A percentile compares a stretch with the other conserved stretches of the same genome.
These are phyloP conservation scores for Deilephila porcellus DNA, from an alignment of 2,888 invertebrate genomes.

Conservation along the genomic window DNA sequence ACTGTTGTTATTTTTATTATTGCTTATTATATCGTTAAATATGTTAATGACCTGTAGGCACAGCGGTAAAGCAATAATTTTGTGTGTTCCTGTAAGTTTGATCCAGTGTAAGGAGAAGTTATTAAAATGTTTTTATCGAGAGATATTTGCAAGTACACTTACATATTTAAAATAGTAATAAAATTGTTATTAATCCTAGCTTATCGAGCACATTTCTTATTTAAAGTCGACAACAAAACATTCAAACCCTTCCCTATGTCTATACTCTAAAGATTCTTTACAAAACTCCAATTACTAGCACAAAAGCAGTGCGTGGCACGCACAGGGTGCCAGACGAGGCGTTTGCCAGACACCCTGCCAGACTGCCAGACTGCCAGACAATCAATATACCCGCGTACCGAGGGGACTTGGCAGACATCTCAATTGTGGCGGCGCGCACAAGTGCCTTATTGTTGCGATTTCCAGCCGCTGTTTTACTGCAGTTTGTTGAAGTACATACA, in stretches of 20 bases:
- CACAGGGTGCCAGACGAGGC: background rate
- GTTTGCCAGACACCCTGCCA: background rate
- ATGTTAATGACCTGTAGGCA: too few species aligned
- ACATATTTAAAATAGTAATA: too few species aligned
- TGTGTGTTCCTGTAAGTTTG: too few species aligned
- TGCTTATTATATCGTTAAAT: too few species aligned
- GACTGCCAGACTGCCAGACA: background rate
- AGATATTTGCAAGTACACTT: too few species aligned
- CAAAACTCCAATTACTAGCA: background rate
- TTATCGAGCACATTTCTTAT: too few species aligned
- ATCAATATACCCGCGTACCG: background rate
- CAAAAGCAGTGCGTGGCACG: background rate
- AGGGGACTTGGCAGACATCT: slow-evolving; percentile 19
- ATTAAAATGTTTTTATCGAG: too few species aligned
- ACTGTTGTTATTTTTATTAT: too few species aligned
- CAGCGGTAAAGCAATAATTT: too few species aligned
- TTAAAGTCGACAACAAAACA: background rate
- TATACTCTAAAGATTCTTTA: background rate
- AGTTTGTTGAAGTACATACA: background rate
- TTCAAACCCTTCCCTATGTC: background rate
- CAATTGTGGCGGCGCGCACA: background rate
- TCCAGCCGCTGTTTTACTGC: background rate
- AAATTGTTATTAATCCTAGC: too few species aligned
- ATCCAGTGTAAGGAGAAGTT: too few species aligned
- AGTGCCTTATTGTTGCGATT: background rate